Evolutionary conservation across 2,113 vertebrate species (phyloP).

Genomic region (Dasyornis broadbenti): DNA sequence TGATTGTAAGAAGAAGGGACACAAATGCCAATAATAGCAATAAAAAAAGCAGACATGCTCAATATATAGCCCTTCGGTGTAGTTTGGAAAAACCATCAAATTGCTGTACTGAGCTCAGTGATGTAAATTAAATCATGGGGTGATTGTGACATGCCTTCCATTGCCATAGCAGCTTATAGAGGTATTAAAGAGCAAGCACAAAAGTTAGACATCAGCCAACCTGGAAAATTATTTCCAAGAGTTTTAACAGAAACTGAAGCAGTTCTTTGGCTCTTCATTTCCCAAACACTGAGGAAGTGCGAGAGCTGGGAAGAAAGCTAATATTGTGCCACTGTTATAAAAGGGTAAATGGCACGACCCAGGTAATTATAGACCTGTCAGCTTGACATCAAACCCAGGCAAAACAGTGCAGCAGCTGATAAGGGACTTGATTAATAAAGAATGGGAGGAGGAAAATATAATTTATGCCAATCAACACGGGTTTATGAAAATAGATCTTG

Average conservation of each 20-base stretch:
- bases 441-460: slow-evolving; percentile 45
- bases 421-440: slow-evolving; percentile 59
- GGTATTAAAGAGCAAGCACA: background rate
- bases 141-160: background rate
- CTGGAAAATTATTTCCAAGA: background rate
- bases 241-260: background rate
- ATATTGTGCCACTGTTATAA: slow-evolving; percentile 41
- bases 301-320: slow-evolving; percentile 21
- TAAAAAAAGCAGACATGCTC: background rate
- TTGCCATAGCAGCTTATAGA: background rate
- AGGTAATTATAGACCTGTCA: slow-evolving; percentile 64
- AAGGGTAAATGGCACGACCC: slow-evolving; percentile 53
- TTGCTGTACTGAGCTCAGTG: background rate
- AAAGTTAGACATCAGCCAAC: background rate
- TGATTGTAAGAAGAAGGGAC: background rate
- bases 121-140: background rate
- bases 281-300: background rate
- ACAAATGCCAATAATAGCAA: background rate
- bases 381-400: slow-evolving; percentile 31
- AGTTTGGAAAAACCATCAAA: background rate
- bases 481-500: slow-evolving; percentile 52
- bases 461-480: slow-evolving; percentile 58
- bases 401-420: slow-evolving; percentile 53
- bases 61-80: background rate
- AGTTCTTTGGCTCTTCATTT: background rate